phyloP scores from a whole-genome alignment of 2,888 invertebrate species.

The Aporophyla nigra region DNA sequence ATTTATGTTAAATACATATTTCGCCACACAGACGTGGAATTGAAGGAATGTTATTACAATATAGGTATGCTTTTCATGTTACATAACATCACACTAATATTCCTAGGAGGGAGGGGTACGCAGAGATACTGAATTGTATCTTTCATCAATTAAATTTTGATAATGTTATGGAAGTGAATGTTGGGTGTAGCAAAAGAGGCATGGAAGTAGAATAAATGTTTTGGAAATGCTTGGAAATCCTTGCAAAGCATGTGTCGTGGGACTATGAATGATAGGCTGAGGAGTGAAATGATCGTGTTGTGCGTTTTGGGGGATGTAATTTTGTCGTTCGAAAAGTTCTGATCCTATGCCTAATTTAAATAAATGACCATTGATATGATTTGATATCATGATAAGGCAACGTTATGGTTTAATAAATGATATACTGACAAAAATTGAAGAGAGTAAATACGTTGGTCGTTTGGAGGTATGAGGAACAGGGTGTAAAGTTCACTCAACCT shows the following conservation, averaged over 20 bases:
- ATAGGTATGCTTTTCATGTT: not conserved
- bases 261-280: not conserved
- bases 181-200: not conserved
- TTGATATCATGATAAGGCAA: not conserved
- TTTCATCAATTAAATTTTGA: not conserved
- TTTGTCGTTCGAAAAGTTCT: too few species aligned
- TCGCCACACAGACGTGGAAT: not conserved
- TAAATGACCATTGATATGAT: too few species aligned
- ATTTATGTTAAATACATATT: not conserved
- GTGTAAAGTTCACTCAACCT: too few species aligned
- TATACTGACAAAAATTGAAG: not conserved
- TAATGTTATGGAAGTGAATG: not conserved
- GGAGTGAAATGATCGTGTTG: too few species aligned
- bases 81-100: not conserved
- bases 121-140: not conserved
- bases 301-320: too few species aligned
- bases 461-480: too few species aligned
- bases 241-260: not conserved
- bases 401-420: not conserved
- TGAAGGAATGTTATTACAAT: not conserved
- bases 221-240: not conserved
- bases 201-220: not conserved
- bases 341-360: too few species aligned
- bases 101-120: too few species aligned
- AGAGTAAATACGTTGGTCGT: not conserved